Evolutionary conservation across 2,113 vertebrate species (phyloP), one percentile per base, ranked within the genome.

Genomic region (Pachycephala philippinensis): DNA sequence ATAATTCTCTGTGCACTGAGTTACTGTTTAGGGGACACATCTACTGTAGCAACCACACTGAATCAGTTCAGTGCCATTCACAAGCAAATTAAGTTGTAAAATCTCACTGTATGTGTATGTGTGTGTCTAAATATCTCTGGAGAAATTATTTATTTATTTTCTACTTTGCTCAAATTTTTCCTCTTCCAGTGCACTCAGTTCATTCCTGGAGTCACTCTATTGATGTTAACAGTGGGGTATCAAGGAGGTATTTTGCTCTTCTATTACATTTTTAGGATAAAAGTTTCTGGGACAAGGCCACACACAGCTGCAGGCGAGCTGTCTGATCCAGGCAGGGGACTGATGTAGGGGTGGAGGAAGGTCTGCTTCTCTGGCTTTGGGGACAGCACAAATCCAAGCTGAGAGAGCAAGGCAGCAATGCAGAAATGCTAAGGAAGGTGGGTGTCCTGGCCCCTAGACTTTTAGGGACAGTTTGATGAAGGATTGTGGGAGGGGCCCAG

Each of bases 11-110:
- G 50, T 82, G 68, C 27, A 13, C 81, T 27, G 57, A 90, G 72
- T 86, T 97, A 82, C 83, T 95, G 84, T 96, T 97, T 86, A 95
- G 94, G 88, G 75, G 94, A 92, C n/a, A 84, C 60, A 87, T 84
- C 79, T 92, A 54, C 66, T 83, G 78, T 75, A 89, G 88, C 72
- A 96, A 82, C 57, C 69, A 61, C 50, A 74, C 4, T 68, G 94
- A 96, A 93, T 95, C 65, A 49, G 89, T 95, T 95, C 39, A 18
- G 69, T 93, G 94, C 71, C 72, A 91, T 95, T 97, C 90, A 84
- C 59, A 88, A 82, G 61, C 44, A 88, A 94, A 95, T 93, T 78
- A 93, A 93, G 50, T 84, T 95, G 91, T 92, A 87, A 90, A 93
- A 95, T 90, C 79, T 68, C 65, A 60, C 56, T 0, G 10, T 69